phyloP scores from a whole-genome alignment of 2,797 vertebrate species.

The Acipenser oxyrinchus region DNA sequence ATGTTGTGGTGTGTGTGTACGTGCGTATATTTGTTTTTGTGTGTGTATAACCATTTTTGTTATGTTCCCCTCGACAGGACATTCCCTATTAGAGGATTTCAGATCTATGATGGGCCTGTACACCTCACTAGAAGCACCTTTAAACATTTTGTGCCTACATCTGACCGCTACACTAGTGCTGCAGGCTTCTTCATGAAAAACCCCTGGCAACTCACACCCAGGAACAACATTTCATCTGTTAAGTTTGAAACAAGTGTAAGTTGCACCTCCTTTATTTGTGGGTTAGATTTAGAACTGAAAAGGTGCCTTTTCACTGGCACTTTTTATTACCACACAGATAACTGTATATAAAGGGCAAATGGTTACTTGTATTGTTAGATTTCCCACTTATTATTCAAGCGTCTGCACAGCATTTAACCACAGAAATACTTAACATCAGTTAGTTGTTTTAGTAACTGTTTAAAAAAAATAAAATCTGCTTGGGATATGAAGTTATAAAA shows the following conservation, averaged over 20 bases:
- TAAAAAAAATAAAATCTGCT: no score
- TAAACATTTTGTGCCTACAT: conserved; percentile 72
- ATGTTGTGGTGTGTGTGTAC: no score
- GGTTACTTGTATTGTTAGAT: no score
- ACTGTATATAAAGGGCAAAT: no score
- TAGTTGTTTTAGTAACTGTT: background rate
- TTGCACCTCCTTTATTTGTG: conserved; percentile 7
- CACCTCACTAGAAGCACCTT: conserved; percentile 81
- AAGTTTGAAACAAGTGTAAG: conserved; percentile 80
- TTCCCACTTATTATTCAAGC: no score
- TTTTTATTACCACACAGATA: background rate
- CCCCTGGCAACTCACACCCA: conserved; percentile 89
- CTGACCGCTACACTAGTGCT: conserved; percentile 82
- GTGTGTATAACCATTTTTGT: no score
- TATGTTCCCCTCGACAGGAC: conserved; percentile 56
- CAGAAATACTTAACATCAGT: background rate
- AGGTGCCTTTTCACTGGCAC: background rate
- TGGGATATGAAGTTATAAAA: no score
- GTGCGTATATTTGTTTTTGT: no score
- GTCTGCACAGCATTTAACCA: no score
- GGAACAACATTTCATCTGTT: conserved; percentile 84
- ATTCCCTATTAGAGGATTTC: conserved; percentile 91
- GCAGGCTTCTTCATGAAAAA: conserved; percentile 94
- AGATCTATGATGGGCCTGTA: conserved; percentile 93
- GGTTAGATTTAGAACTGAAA: no score